phyloP scores from a whole-genome alignment of 2,113 vertebrate genomes.

The Antechinus flavipes region DNA sequence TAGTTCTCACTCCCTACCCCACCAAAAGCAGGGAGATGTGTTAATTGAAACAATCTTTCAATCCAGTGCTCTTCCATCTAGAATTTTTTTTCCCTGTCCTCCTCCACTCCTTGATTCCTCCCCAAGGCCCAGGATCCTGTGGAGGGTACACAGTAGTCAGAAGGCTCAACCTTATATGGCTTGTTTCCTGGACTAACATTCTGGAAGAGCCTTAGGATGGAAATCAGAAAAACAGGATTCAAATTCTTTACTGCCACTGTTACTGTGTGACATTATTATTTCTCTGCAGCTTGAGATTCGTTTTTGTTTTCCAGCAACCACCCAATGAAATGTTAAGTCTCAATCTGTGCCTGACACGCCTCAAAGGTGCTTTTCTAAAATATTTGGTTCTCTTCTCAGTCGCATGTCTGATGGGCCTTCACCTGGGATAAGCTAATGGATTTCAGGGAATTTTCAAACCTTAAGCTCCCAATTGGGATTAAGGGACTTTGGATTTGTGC shows the following conservation, averaged over 20 bases:
- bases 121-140: neutral
- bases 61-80: neutral
- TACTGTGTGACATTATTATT: constrained; percentile 8
- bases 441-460: neutral
- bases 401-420: neutral
- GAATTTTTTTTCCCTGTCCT: neutral
- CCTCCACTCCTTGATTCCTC: neutral
- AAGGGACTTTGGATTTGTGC: neutral
- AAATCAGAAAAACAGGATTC: neutral
- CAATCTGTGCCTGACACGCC: neutral
- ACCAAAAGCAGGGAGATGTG: neutral
- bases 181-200: neutral
- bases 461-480: neutral
- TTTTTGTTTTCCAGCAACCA: neutral
- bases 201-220: constrained; percentile 1
- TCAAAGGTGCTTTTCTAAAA: neutral
- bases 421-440: neutral
- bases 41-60: constrained; percentile 16
- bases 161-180: neutral
- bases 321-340: neutral
- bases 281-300: neutral
- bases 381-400: neutral
- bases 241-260: neutral
- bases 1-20: neutral
- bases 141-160: neutral